Evolutionary conservation across 1,140 invertebrate genomes (phyloP).

Genomic region (Chrysomallon squamiferum): DNA sequence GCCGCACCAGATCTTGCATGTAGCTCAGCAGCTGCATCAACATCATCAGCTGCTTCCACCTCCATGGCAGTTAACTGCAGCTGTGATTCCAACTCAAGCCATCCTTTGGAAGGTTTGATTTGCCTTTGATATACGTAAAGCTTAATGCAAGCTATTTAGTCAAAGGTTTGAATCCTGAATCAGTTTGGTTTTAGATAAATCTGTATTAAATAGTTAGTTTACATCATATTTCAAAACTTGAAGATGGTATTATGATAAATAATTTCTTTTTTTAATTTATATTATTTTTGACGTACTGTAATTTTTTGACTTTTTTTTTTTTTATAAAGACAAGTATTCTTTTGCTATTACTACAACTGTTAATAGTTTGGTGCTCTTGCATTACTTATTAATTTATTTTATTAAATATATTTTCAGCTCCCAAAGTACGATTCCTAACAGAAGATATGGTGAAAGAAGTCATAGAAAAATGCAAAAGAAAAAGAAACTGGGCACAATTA

Average conservation of each 20-base stretch:
- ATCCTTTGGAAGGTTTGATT: background rate
- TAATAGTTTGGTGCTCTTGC: too few relatives aligned
- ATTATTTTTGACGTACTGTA: too few relatives aligned
- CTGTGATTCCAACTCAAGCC: background rate
- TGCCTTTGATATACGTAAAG: background rate
- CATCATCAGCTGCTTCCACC: conserved; percentile 2
- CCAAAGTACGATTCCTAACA: conserved; percentile 64
- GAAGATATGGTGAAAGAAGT: conserved; percentile 73
- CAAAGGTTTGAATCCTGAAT: background rate
- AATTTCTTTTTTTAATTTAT: too few relatives aligned
- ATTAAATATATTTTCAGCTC: conserved; percentile 21
- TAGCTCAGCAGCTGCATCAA: background rate
- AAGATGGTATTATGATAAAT: too few relatives aligned
- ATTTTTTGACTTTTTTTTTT: too few relatives aligned
- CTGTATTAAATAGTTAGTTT: too few relatives aligned
- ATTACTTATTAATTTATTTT: too few relatives aligned
- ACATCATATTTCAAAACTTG: too few relatives aligned
- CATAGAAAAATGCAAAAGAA: conserved; percentile 71
- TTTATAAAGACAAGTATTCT: too few relatives aligned
- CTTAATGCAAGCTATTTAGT: background rate
- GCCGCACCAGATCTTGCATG: background rate
- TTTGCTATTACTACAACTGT: too few relatives aligned
- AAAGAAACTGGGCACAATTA: conserved; percentile 71
- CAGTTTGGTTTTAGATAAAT: too few relatives aligned
- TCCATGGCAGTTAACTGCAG: background rate